Percentiles rank a stretch among this genome's conserved stretches.
phyloP scores from a whole-genome alignment of 2,888 invertebrate genomes.

The Ashinkailepas kermadecensis region DNA sequence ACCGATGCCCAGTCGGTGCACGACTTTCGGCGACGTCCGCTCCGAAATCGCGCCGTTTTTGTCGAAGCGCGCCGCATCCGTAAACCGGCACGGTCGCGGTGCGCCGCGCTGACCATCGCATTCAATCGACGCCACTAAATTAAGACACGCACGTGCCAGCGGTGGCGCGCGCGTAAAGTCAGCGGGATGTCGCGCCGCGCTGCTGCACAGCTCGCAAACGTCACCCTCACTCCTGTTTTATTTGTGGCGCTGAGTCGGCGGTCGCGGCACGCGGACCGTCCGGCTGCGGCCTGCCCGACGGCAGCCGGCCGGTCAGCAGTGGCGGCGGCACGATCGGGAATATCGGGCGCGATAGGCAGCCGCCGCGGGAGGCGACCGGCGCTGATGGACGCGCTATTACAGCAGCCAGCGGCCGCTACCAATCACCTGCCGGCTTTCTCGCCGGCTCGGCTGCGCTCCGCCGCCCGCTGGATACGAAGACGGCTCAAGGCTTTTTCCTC shows the following conservation, averaged over 20 bases:
- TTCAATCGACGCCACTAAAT: constrained; percentile 5
- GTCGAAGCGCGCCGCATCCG: neutral
- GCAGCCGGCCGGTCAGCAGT: neutral
- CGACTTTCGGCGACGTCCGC: neutral
- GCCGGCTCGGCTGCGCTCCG: neutral
- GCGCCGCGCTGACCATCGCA: constrained; percentile 3
- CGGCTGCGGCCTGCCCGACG: neutral
- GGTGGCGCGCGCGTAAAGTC: neutral
- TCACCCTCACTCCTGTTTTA: constrained; percentile 7
- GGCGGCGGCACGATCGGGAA: too few species aligned
- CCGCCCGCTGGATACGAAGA: neutral
- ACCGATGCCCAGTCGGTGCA: too few species aligned
- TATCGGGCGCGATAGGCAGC: neutral
- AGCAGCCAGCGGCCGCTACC: constrained; percentile 42
- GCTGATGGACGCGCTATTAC: constrained; percentile 40
- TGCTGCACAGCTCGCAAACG: neutral
- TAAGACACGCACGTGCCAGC: neutral
- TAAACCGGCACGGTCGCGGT: neutral
- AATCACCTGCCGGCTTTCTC: constrained; percentile 36
- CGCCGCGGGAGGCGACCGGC: constrained; percentile 5
- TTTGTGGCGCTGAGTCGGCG: neutral
- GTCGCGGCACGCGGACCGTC: neutral
- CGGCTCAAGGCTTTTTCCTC: constrained; percentile 19
- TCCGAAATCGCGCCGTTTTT: neutral
- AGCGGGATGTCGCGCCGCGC: neutral